Evolutionary conservation across 2,888 invertebrate species (phyloP), one percentile per base, ranked within the genome.

Genomic region (Erebia palarica): DNA sequence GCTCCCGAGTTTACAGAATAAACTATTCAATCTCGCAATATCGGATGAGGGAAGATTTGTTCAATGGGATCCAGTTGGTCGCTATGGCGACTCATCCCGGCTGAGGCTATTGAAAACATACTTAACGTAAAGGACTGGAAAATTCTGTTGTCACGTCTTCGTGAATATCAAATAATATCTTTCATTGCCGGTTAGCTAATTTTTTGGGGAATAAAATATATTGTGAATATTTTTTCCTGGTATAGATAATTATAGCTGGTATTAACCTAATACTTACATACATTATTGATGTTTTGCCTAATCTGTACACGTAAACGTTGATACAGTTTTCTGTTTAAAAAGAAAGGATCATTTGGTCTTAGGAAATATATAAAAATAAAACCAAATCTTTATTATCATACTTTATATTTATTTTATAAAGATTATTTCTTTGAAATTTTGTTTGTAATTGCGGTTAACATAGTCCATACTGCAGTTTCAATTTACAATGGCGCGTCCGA

Each of bases 21-120:
- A 85, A 89, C 88, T 89, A 89, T 90, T 89, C 86, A 79, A 88
- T 81, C 82, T 86, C 84, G 84, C 84, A 85, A 85, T 88, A 91
- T 89, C 86, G 85, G 89, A 89, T 89, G 79, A 89, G 82, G 86
- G 87, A 84, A 86, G 85, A 87, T 85, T 87, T 85, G 81, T 83
- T 91, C 87, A 90, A 88, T 86, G 82, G 84, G 86, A 88, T 87
- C 82, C 82, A 79, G 81, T 79, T 83, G 82, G 88, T 91, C 78
- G 82, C 89, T 85, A 88, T 91, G 89, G 79, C 86, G 81, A 90
- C 87, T 84, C 82, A 86, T 84, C 87, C 86, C 78, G 75, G 75
- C 78, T 78, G 77, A 75, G 75, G 75, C 78, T 79, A 76, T 78
- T 76, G 76, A 76, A 77, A 78, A 78, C 77, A 76, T 77, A 74